phyloP scores from a whole-genome alignment of 2,888 invertebrate genomes.

The Himalopsyche tibetana region DNA sequence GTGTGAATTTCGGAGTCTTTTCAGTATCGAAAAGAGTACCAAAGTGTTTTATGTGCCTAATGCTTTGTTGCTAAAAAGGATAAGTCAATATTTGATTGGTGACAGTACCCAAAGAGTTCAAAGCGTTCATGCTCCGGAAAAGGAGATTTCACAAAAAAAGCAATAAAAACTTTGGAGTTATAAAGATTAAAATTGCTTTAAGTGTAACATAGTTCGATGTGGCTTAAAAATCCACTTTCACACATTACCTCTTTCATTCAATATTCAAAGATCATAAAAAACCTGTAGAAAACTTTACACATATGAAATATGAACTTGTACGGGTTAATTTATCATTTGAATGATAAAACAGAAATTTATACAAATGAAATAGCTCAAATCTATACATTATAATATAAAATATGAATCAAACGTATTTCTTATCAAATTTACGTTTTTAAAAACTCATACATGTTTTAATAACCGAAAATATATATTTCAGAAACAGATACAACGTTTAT shows the following conservation, averaged over 20 bases:
- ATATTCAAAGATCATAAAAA: not conserved
- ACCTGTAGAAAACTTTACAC: not conserved
- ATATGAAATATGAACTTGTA: not conserved
- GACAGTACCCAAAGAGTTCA: conserved; percentile 40
- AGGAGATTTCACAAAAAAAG: not conserved
- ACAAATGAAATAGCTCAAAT: no score
- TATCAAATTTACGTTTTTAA: no score
- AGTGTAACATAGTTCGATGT: not conserved
- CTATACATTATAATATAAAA: no score
- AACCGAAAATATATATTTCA: no score
- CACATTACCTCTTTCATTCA: conserved; percentile 13
- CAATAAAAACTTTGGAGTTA: not conserved
- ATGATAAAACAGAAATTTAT: no score
- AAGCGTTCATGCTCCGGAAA: not conserved
- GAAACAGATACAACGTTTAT: no score
- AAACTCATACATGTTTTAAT: no score
- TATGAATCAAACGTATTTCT: no score
- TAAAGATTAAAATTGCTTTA: conserved; percentile 4
- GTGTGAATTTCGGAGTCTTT: not conserved
- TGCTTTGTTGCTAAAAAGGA: conserved; percentile 24
- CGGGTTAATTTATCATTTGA: not conserved
- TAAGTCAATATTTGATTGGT: conserved; percentile 32
- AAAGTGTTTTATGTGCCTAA: not conserved
- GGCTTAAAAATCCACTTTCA: not conserved
- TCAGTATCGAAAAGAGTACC: not conserved